Conservation (phyloP, 2,797 vertebrate species). For the Falco columbarius region DNA sequence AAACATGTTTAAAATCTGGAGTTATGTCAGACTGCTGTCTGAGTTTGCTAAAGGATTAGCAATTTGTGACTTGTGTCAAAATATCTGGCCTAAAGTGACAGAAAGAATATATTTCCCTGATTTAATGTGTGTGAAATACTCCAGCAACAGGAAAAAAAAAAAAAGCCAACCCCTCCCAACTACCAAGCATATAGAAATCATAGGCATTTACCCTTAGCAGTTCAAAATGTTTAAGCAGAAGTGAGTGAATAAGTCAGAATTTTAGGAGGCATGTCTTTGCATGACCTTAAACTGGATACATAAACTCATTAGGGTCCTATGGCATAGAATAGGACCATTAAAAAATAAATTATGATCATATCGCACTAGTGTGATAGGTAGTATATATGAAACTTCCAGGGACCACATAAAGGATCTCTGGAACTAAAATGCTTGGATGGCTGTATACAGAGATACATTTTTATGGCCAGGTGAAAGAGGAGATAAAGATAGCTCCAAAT, state of each 20-base stretch:
- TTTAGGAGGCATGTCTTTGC: neutral
- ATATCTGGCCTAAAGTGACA: constrained; percentile 37
- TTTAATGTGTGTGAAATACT: constrained; percentile 36
- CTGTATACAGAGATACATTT: fast-evolving
- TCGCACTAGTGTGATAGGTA: neutral
- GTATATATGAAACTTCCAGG: neutral
- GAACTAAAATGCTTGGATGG: neutral
- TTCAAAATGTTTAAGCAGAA: neutral
- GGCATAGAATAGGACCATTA: neutral
- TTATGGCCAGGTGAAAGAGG: neutral
- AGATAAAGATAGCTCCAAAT: neutral
- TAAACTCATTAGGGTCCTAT: neutral
- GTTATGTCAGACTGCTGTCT: constrained; percentile 43
- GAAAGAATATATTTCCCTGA: constrained; percentile 32
- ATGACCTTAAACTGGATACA: neutral
- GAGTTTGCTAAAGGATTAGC: constrained; percentile 51
- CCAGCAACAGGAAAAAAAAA: neutral
- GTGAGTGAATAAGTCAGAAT: neutral
- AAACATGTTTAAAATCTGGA: constrained; percentile 49
- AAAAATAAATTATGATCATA: neutral
- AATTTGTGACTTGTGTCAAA: constrained; percentile 59
- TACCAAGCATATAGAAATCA: neutral
- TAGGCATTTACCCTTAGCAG: neutral
- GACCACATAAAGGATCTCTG: neutral
- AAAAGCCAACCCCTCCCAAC: neutral